Evolutionary conservation across 2,113 vertebrate genomes (phyloP).

Genomic region (Urocitellus parryii): DNA sequence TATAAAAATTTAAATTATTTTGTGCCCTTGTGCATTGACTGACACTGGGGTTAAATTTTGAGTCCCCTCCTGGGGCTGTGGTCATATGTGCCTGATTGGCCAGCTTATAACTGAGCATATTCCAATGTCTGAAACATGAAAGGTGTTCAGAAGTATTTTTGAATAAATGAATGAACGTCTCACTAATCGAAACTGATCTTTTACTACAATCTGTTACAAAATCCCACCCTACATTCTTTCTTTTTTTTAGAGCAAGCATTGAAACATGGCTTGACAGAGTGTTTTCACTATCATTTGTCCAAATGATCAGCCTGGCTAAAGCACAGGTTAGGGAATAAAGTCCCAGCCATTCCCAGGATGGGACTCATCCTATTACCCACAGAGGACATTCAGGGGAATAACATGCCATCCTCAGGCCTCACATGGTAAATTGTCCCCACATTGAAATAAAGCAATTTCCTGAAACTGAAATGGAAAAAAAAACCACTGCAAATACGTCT

Average conservation of each 20-base stretch:
- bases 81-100: neutral
- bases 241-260: slow-evolving; percentile 56
- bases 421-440: neutral
- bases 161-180: neutral
- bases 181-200: neutral
- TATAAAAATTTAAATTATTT: slow-evolving; percentile 10
- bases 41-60: neutral
- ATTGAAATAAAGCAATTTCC: slow-evolving; percentile 49
- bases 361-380: neutral
- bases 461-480: slow-evolving; percentile 47
- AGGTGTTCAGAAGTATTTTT: neutral
- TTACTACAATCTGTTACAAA: neutral
- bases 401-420: neutral
- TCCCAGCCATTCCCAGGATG: neutral
- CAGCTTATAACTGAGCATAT: neutral
- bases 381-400: neutral
- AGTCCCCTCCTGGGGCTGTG: neutral
- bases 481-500: neutral
- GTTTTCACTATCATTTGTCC: slow-evolving; percentile 40
- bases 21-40: neutral
- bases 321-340: slow-evolving; percentile 60
- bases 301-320: slow-evolving; percentile 48
- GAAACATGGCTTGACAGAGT: slow-evolving; percentile 16
- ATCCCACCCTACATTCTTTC: neutral
- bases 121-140: neutral